Conservation (phyloP, 1,140 invertebrate genomes). For the Drosophila oshimai region DNA sequence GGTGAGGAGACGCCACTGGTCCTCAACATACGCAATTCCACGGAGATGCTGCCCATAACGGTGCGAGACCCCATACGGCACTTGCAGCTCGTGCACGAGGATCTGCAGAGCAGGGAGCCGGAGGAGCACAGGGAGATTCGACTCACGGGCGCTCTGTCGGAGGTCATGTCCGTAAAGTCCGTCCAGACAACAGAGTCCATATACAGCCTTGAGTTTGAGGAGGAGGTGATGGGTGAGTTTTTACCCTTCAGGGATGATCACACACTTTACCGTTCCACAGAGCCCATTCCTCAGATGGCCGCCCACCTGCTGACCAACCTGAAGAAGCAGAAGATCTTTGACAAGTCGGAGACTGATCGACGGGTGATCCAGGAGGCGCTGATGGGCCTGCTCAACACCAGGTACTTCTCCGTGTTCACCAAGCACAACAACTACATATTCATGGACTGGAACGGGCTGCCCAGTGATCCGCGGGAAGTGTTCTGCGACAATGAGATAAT, state of each 20-base stretch:
- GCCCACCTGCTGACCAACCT: slow-evolving; percentile 34
- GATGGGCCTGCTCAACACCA: slow-evolving; percentile 32
- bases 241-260: too few species aligned
- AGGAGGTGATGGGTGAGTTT: slow-evolving; percentile 60
- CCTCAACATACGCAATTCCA: slow-evolving; percentile 54
- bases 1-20: slow-evolving; percentile 65
- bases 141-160: neutral
- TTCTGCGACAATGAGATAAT: slow-evolving; percentile 73
- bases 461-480: slow-evolving; percentile 64
- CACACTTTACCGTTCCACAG: neutral
- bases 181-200: slow-evolving; percentile 14
- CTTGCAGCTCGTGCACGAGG: slow-evolving; percentile 50
- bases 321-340: slow-evolving; percentile 62
- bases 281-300: slow-evolving; percentile 49
- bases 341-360: slow-evolving; percentile 70
- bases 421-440: slow-evolving; percentile 67
- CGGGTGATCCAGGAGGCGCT: slow-evolving; percentile 61
- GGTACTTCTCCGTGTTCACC: slow-evolving; percentile 62
- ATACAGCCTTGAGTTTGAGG: slow-evolving; percentile 64
- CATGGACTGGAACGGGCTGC: slow-evolving; percentile 76
- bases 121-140: neutral
- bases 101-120: neutral
- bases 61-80: slow-evolving; percentile 61
- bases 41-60: slow-evolving; percentile 65
- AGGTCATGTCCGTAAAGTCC: slow-evolving; percentile 22